These are phyloP conservation scores for Cuculus canorus DNA, from an alignment of 2,797 vertebrate genomes.

Conservation along the genomic window DNA sequence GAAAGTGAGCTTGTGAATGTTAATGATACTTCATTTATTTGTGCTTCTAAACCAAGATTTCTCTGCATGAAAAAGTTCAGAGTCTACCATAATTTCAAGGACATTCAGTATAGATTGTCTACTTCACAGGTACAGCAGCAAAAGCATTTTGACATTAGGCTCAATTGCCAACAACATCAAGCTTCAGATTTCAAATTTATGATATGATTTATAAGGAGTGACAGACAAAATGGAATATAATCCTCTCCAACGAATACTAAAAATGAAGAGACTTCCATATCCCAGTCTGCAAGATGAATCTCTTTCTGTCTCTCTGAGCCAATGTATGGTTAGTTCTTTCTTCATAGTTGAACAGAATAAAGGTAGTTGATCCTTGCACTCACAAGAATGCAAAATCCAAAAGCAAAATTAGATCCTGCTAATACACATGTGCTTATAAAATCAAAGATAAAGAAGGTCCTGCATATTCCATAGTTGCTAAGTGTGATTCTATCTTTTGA, in stretches of 20 bases:
- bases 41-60: background rate
- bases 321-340: background rate
- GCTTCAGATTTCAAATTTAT: constrained; percentile 54
- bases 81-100: constrained; percentile 42
- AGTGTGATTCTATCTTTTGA: background rate
- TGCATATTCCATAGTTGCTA: background rate
- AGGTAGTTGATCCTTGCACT: background rate
- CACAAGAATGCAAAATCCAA: background rate
- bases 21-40: background rate
- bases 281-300: background rate
- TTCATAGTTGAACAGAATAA: background rate
- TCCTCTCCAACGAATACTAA: background rate
- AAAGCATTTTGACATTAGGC: constrained; percentile 50
- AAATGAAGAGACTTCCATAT: background rate
- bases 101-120: constrained; percentile 21
- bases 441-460: background rate
- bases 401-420: background rate
- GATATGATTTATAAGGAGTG: background rate
- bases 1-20: background rate
- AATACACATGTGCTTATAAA: background rate
- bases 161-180: constrained; percentile 40
- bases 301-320: background rate
- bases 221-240: constrained; percentile 8
- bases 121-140: constrained; percentile 47
- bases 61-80: background rate